Evolutionary conservation across 2,113 vertebrate species (phyloP), one percentile per base, ranked within the genome.

Genomic region (Sinocyclocheilus rhinocerous): DNA sequence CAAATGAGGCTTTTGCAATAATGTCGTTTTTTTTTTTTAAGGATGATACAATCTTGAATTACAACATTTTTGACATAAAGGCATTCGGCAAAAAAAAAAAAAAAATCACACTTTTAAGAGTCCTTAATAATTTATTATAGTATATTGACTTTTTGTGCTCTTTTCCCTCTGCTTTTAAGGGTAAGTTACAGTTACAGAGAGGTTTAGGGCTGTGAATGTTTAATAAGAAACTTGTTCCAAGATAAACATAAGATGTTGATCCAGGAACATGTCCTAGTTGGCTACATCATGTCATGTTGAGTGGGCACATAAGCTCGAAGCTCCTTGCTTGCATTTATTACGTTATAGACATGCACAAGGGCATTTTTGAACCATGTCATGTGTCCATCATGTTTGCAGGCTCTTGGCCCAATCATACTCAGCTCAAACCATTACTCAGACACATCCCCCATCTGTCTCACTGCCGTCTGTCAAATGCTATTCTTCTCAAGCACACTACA

Each of bases 391-490:
- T 67, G 59, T 67, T 81, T 42, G 57, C 59, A 10, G 59, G 36
- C 59, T 67, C 12, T 48, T 39, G 15, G 78, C 59, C 39, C 57
- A 81, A 59, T 59, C 59, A 45, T 1, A 20, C 16, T 20, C 24
- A 55, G 26, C 48, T 77, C 50, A 78, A 78, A 78, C 57, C 79
- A 67, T 81, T 81, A 42, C 79, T 65, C 79, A 65, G 79, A 81
- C 79, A 67, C 57, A 42, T 45, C 55, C 7, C 55, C 55, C 20
- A 2, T 59, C 55, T 59, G 55, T 59, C 79, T 78, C 50, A 78
- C 26, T 2, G 36, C n/a, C 15, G 8, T 2, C 59, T 65, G 59
- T 81, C 79, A 81, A 20, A 33, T 29, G n/a, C n/a, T 63, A 26
- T 65, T 81, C 15, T 45, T 65, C n/a, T 65, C 59, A 48, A 65